These are phyloP conservation scores for Copidosoma floridanum DNA, from an alignment of 1,140 invertebrate genomes.

Conservation along the genomic window DNA sequence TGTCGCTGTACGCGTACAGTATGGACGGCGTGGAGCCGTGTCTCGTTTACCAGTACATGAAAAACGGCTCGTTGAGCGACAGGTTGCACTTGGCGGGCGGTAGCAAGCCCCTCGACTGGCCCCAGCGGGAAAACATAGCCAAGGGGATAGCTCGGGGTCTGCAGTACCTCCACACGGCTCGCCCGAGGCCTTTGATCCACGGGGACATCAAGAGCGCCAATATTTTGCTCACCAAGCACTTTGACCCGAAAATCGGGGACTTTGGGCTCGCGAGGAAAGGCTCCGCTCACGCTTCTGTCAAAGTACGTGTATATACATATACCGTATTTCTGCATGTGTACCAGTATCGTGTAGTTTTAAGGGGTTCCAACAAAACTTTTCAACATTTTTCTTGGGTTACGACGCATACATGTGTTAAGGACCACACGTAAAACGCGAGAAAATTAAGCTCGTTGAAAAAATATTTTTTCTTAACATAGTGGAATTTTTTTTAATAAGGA, in stretches of 20 bases:
- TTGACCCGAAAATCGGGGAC: slow-evolving; percentile 87
- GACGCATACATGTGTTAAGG: too few species aligned
- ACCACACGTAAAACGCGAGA: too few species aligned
- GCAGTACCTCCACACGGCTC: slow-evolving; percentile 81
- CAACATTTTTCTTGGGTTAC: too few species aligned
- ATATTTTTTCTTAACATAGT: too few species aligned
- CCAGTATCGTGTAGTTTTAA: too few species aligned
- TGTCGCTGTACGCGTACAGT: slow-evolving; percentile 82
- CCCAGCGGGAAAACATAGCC: slow-evolving; percentile 70
- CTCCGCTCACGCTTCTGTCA: slow-evolving; percentile 49
- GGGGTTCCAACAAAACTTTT: too few species aligned
- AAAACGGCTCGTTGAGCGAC: slow-evolving; percentile 82
- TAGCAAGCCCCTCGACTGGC: slow-evolving; percentile 66
- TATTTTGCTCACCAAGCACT: slow-evolving; percentile 81
- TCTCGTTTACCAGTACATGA: slow-evolving; percentile 86
- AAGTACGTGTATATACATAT: background rate
- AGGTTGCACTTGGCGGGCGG: slow-evolving; percentile 59
- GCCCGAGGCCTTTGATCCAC: slow-evolving; percentile 78
- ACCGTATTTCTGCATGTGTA: too few species aligned
- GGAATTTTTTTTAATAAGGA: too few species aligned
- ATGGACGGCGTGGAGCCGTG: slow-evolving; percentile 69
- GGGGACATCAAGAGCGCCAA: slow-evolving; percentile 93
- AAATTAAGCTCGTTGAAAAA: too few species aligned
- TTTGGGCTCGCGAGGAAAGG: slow-evolving; percentile 86
- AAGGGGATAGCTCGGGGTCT: slow-evolving; percentile 84